Evolutionary conservation across 2,888 invertebrate genomes (phyloP).

Genomic region (Drosophila vallismaia): DNA sequence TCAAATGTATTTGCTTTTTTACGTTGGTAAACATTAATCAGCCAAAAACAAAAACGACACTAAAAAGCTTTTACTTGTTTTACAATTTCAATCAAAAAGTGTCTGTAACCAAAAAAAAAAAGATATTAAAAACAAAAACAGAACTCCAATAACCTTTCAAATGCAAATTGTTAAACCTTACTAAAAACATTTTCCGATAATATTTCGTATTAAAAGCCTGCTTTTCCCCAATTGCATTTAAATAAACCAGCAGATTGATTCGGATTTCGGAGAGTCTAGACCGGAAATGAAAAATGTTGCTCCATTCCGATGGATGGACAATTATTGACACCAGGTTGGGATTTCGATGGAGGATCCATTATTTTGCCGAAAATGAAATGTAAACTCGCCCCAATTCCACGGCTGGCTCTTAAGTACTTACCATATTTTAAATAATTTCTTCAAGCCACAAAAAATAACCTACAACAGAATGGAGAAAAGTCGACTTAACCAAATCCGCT

Average conservation of each 20-base stretch:
- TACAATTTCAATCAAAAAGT: background rate
- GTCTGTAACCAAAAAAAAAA: background rate
- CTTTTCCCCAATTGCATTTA: constrained; percentile 26
- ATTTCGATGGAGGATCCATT: background rate
- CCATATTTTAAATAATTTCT: constrained; percentile 59
- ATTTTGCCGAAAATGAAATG: constrained; percentile 21
- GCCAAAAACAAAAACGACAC: background rate
- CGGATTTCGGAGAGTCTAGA: constrained; percentile 32
- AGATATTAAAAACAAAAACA: background rate
- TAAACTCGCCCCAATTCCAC: constrained; percentile 3
- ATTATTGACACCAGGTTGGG: constrained; percentile 18
- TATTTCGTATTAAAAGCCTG: constrained; percentile 34
- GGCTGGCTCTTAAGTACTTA: constrained; percentile 31
- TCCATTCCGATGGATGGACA: background rate
- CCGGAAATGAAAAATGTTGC: constrained; percentile 37
- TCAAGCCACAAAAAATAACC: constrained; percentile 12
- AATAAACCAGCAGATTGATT: constrained; percentile 23
- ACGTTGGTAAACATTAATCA: background rate
- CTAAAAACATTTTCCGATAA: constrained; percentile 23
- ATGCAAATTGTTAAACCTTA: constrained; percentile 8
- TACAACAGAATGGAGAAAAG: background rate
- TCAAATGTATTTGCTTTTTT: background rate
- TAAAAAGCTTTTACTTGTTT: background rate
- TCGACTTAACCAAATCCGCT: constrained; percentile 35
- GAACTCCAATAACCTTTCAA: constrained; percentile 3